These are phyloP conservation scores for Chelon auratus DNA, from an alignment of 2,797 vertebrate genomes.

Conservation along the genomic window DNA sequence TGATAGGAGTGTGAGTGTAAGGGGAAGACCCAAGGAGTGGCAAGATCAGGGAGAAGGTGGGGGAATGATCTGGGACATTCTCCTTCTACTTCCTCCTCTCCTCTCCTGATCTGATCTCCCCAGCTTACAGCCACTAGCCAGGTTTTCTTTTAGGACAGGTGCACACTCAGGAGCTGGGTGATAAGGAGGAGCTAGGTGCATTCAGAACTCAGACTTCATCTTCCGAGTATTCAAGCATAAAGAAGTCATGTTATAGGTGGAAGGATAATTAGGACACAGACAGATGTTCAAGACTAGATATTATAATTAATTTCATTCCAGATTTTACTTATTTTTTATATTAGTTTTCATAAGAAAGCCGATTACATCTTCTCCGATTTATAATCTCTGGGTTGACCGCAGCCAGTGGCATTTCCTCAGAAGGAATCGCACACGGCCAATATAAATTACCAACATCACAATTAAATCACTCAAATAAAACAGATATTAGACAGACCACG, in stretches of 20 bases:
- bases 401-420: slow-evolving; percentile 59
- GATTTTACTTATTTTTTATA: slow-evolving; percentile 41
- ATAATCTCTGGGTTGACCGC: slow-evolving; percentile 54
- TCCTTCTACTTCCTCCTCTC: slow-evolving; percentile 41
- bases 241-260: slow-evolving; percentile 10
- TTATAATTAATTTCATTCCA: slow-evolving; percentile 43
- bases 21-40: slow-evolving; percentile 61
- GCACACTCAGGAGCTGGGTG: slow-evolving; percentile 63
- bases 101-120: slow-evolving; percentile 46
- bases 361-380: slow-evolving; percentile 49
- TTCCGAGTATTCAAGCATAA: neutral
- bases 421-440: slow-evolving; percentile 56
- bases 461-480: slow-evolving; percentile 66
- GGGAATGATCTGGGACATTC: slow-evolving; percentile 49
- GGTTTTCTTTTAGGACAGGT: slow-evolving; percentile 77
- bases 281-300: slow-evolving; percentile 26
- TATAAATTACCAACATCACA: slow-evolving; percentile 66
- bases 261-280: slow-evolving; percentile 11
- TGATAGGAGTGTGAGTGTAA: slow-evolving; percentile 48
- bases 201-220: no score
- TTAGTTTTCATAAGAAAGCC: slow-evolving; percentile 52
- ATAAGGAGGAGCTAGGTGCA: neutral
- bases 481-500: slow-evolving; percentile 70
- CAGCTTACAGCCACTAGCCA: slow-evolving; percentile 70
- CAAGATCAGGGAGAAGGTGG: slow-evolving; percentile 35